Evolutionary conservation across 2,113 vertebrate genomes (phyloP).

Genomic region (Brachionichthys hirsutus): DNA sequence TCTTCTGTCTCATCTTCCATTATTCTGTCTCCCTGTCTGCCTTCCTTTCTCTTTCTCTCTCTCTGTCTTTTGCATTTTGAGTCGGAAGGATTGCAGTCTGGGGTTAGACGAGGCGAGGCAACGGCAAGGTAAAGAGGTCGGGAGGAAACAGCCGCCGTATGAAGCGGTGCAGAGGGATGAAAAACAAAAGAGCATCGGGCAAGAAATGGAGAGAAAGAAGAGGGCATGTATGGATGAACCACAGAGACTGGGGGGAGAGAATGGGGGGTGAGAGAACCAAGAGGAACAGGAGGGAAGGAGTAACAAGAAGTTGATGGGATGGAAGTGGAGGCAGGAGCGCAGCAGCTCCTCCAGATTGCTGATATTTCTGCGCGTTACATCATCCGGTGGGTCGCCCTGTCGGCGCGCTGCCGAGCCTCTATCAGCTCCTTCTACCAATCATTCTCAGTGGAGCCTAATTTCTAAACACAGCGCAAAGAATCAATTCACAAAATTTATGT

Average conservation of each 20-base stretch:
- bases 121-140: conserved; percentile 4
- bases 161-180: conserved; percentile 22
- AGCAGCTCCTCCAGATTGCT: conserved; percentile 41
- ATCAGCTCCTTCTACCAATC: conserved; percentile 27
- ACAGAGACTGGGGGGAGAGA: conserved; percentile 8
- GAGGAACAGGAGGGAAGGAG: conserved; percentile 46
- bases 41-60: not conserved
- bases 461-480: conserved; percentile 6
- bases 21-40: conserved; percentile 22
- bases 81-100: too few species aligned
- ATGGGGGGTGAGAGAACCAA: conserved; percentile 13
- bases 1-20: conserved; percentile 57
- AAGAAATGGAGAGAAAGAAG: conserved; percentile 3
- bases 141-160: conserved; percentile 33
- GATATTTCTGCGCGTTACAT: conserved; percentile 70
- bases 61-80: conserved; percentile 19
- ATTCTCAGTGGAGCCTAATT: conserved; percentile 14
- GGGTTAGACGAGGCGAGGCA: not conserved
- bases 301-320: conserved; percentile 59
- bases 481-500: conserved; percentile 6
- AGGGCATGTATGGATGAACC: conserved; percentile 23
- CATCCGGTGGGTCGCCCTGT: conserved; percentile 35
- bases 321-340: conserved; percentile 7
- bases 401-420: conserved; percentile 31
- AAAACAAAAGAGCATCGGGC: not conserved